Percentiles rank a stretch among this genome's conserved stretches.
phyloP scores from a whole-genome alignment of 1,140 invertebrate genomes.

The Venturia canescens region DNA sequence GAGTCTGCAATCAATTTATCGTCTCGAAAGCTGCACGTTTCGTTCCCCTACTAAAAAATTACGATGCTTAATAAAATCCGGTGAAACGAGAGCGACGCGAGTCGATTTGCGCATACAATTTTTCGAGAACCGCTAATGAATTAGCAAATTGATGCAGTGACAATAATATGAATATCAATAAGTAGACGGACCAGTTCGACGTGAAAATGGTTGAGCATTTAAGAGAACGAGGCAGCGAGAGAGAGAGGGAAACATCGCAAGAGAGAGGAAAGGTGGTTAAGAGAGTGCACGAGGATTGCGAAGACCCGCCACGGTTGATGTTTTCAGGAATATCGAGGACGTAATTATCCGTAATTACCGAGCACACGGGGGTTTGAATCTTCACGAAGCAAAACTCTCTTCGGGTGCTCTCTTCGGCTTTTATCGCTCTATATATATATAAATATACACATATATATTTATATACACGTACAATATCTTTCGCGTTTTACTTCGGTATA shows the following conservation, averaged over 20 bases:
- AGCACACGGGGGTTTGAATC: conserved; percentile 69
- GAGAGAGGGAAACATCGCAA: conserved; percentile 31
- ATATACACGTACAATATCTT: conserved; percentile 21
- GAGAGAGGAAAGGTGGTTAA: conserved; percentile 38
- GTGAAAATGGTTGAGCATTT: conserved; percentile 27
- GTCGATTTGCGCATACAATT: too few relatives aligned
- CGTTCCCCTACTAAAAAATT: too few relatives aligned
- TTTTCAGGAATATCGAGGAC: conserved; percentile 76
- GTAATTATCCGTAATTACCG: conserved; percentile 76
- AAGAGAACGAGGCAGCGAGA: conserved; percentile 28
- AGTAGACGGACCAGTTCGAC: conserved; percentile 28
- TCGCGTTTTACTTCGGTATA: conserved; percentile 52
- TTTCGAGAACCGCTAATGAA: background rate
- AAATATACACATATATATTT: background rate
- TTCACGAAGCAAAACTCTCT: conserved; percentile 48
- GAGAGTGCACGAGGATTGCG: conserved; percentile 13
- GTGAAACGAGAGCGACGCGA: background rate
- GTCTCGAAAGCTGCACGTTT: too few relatives aligned
- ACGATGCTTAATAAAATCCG: background rate
- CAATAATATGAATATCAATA: conserved; percentile 45
- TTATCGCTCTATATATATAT: conserved; percentile 29
- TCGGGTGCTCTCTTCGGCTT: conserved; percentile 29
- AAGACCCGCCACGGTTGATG: conserved; percentile 60
- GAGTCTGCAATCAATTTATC: too few relatives aligned
- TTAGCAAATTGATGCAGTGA: conserved; percentile 11